Conservation (phyloP, 2,797 vertebrate genomes). For the Esox masquinongy region DNA sequence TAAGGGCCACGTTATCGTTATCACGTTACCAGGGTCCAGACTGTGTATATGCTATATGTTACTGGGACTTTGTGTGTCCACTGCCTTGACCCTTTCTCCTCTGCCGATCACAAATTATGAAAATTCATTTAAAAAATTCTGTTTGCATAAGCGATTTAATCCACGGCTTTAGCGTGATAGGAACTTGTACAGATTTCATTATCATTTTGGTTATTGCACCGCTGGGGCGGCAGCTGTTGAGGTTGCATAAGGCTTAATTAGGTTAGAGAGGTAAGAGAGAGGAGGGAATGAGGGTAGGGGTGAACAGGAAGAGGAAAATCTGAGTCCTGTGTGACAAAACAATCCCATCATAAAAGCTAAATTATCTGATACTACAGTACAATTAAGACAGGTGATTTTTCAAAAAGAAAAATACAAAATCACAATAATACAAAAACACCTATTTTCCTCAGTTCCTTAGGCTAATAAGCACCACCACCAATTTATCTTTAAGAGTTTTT, state of each 20-base stretch:
- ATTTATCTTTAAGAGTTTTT: no score
- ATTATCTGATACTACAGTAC: no score
- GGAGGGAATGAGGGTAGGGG: background rate
- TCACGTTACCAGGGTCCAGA: no score
- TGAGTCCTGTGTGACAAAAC: no score
- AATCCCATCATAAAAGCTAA: no score
- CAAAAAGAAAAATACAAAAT: no score
- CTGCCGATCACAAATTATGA: constrained; percentile 47
- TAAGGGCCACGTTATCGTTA: no score
- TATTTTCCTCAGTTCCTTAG: no score
- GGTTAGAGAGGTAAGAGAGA: background rate
- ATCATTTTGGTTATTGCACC: constrained; percentile 26
- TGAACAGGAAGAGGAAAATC: background rate
- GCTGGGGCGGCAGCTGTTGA: constrained; percentile 12
- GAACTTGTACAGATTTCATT: constrained; percentile 52
- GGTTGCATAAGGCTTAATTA: constrained; percentile 45
- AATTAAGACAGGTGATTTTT: no score
- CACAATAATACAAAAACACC: no score
- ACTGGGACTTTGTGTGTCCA: background rate
- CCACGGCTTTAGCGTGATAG: constrained; percentile 35
- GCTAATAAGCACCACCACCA: no score
- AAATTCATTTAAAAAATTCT: constrained; percentile 72
- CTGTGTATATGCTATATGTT: background rate
- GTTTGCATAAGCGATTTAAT: constrained; percentile 73
- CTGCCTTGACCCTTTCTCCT: background rate